These are phyloP conservation scores for Hyles euphorbiae DNA, from an alignment of 1,140 invertebrate species.

Conservation along the genomic window DNA sequence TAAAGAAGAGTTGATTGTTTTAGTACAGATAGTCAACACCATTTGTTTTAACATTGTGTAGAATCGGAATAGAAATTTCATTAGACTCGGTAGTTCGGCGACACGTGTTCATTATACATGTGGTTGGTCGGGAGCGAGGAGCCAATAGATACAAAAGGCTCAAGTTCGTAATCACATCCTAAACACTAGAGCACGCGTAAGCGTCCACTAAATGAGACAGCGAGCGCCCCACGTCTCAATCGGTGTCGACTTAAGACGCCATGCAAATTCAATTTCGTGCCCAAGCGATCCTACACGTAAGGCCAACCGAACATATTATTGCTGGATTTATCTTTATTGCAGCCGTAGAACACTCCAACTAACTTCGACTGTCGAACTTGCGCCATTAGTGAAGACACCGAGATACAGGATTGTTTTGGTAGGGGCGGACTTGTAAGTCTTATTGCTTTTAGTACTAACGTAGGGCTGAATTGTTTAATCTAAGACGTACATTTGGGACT, in stretches of 20 bases:
- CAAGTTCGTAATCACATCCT: constrained; percentile 39
- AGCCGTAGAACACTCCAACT: constrained; percentile 68
- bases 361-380: constrained; percentile 73
- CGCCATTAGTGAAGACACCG: constrained; percentile 73
- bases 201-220: constrained; percentile 52
- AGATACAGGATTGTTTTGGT: constrained; percentile 72
- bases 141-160: constrained; percentile 25
- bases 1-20: too few relatives aligned
- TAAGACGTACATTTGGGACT: constrained; percentile 45
- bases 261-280: constrained; percentile 74
- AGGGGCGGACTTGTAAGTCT: constrained; percentile 71
- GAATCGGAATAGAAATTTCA: too few relatives aligned
- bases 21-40: too few relatives aligned
- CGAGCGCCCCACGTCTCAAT: constrained; percentile 51
- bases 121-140: background rate
- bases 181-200: constrained; percentile 25
- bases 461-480: constrained; percentile 68
- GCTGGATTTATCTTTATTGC: constrained; percentile 75
- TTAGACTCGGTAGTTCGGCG: too few relatives aligned
- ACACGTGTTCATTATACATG: too few relatives aligned
- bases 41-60: too few relatives aligned
- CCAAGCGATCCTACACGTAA: constrained; percentile 66
- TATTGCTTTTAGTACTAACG: constrained; percentile 68
- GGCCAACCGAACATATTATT: constrained; percentile 71
- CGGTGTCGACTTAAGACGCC: constrained; percentile 67